Base-by-base conservation (phyloP, 2,797 vertebrate species). In the Pampus argenteus region DNA sequence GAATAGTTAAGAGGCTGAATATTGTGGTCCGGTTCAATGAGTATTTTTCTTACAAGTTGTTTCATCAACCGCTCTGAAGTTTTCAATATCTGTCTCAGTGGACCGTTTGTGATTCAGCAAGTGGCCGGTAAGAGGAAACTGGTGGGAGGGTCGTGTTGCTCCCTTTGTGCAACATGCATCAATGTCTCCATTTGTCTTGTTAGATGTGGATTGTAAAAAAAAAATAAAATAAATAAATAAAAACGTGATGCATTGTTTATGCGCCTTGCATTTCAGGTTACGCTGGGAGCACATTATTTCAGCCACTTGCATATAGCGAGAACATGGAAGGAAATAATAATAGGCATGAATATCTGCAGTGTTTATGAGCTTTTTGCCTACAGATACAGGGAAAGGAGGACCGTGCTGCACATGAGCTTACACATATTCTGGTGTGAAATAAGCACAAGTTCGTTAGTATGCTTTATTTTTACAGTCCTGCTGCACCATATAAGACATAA, bases 171-270 rank as follows among this genome's bases (percentile, higher is more conserved):
- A 25, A 56, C 51, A 66, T 68, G 63, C 57, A 72, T 76, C 62
- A 69, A n/a, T 45, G 55, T 79, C 38, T 70, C 67, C 71, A 71
- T 76, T 71, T 40, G 67, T 79, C 72, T 71, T 61, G 63, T 40
- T 51, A 18, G 57, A 57, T 58, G 18, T 18, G 48, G 47, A 17
- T 58, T 60, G 34, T 58, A 61, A 61, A 76, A n/a, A n/a, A n/a
- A n/a, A n/a, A n/a, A n/a, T n/a, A n/a, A n/a, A n/a, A n/a, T n/a
- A n/a, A n/a, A n/a, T n/a, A n/a, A n/a, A n/a, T n/a, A n/a, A n/a
- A n/a, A n/a, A n/a, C 55, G 34, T 29, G 64, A 56, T 26, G 17
- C 34, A 18, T 58, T 50, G 34, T 71, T 68, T 73, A 64, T 63
- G 56, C 25, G 48, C 49, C 3, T 44, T 62, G 73, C 47, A 58